phyloP scores from a whole-genome alignment of 1,140 invertebrate genomes.

The Drosophila kurseongensis region DNA sequence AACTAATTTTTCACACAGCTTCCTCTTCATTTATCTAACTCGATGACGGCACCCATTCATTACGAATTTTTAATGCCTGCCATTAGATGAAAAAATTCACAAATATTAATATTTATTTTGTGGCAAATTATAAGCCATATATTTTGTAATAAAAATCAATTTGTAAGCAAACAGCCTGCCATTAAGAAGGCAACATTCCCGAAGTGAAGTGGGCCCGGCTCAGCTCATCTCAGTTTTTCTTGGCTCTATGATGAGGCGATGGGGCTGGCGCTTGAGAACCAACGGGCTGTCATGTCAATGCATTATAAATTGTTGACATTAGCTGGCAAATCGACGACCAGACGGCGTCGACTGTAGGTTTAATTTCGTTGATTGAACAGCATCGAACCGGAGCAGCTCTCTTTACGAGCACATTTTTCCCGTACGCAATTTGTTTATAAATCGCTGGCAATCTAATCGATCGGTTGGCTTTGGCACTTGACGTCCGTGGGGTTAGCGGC shows the following conservation, averaged over 20 bases:
- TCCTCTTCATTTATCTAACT: conserved; percentile 27
- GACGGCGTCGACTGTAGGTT: conserved; percentile 47
- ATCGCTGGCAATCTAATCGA: conserved; percentile 69
- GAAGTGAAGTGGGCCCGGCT: conserved; percentile 11
- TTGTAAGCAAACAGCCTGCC: conserved; percentile 53
- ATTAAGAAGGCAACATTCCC: conserved; percentile 41
- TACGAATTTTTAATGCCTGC: conserved; percentile 19
- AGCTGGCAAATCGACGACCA: conserved; percentile 52
- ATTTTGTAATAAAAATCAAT: conserved; percentile 72
- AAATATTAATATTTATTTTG: conserved; percentile 46
- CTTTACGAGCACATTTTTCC: conserved; percentile 20
- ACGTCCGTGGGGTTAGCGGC: conserved; percentile 56
- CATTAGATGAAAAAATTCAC: conserved; percentile 14
- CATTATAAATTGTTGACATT: conserved; percentile 78
- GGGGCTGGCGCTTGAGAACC: conserved; percentile 33
- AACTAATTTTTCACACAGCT: background rate
- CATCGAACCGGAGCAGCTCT: conserved; percentile 3
- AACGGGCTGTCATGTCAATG: conserved; percentile 49
- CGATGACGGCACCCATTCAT: conserved; percentile 27
- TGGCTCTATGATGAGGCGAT: conserved; percentile 24
- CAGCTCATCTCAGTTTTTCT: conserved; percentile 16
- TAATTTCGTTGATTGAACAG: conserved; percentile 56
- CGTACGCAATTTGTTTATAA: conserved; percentile 27
- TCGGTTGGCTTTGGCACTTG: conserved; percentile 60
- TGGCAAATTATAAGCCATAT: conserved; percentile 45